Evolutionary conservation across 1,140 invertebrate species (phyloP).

Genomic region (fruit fly (Drosophila melanogaster)): Release_6_plus_ISO1_MT NC_004354.4:2098001-2098500

Average conservation of each 20-base stretch:
- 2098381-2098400: constrained; percentile 28
- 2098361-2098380: constrained; percentile 23
- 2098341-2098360: constrained; percentile 45
- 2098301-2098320: constrained; percentile 21
- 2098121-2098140: neutral
- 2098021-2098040: constrained; percentile 64
- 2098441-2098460: too few relatives aligned
- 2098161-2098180: neutral
- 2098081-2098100: constrained; percentile 1
- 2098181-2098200: constrained; percentile 64
- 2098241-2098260: constrained; percentile 74
- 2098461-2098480: too few relatives aligned
- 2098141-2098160: neutral
- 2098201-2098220: constrained; percentile 72
- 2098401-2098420: neutral
- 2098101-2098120: neutral
- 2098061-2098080: constrained; percentile 18
- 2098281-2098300: constrained; percentile 34
- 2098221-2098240: constrained; percentile 79
- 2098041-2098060: constrained; percentile 50
- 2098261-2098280: constrained; percentile 54
- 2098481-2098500: too few relatives aligned
- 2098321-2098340: too few relatives aligned
- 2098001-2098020: constrained; percentile 35
- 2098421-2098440: too few relatives aligned